Percentiles rank a stretch among this genome's conserved stretches.
Conservation (phyloP, 2,888 invertebrate genomes). For the Electrophaes corylata region DNA sequence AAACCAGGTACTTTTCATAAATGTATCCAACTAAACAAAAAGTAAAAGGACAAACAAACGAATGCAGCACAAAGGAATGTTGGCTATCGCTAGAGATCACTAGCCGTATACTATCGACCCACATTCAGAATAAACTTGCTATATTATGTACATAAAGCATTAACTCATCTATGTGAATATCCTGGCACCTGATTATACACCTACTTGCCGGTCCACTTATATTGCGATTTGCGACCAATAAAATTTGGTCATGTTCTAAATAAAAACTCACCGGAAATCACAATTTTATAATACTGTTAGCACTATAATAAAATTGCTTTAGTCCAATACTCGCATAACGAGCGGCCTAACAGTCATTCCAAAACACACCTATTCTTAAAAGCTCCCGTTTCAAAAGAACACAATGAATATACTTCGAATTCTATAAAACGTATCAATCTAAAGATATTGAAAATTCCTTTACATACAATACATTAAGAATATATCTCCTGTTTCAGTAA, state of each 20-base stretch:
- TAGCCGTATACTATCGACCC: slow-evolving; percentile 26
- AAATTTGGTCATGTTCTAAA: slow-evolving; percentile 41
- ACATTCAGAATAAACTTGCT: slow-evolving; percentile 23
- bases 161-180: slow-evolving; percentile 21
- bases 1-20: slow-evolving; percentile 84
- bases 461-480: slow-evolving; percentile 23
- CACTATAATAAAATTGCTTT: slow-evolving; percentile 54
- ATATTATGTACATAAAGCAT: slow-evolving; percentile 26
- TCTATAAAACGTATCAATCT: slow-evolving; percentile 31
- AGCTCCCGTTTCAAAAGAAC: slow-evolving; percentile 41
- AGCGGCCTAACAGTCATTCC: slow-evolving; percentile 30
- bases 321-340: slow-evolving; percentile 41
- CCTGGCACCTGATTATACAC: slow-evolving; percentile 25
- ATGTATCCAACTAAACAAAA: slow-evolving; percentile 74
- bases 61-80: slow-evolving; percentile 83
- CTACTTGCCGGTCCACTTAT: slow-evolving; percentile 21
- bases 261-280: slow-evolving; percentile 48
- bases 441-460: slow-evolving; percentile 28
- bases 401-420: slow-evolving; percentile 32
- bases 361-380: slow-evolving; percentile 30
- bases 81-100: slow-evolving; percentile 67
- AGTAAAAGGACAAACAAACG: slow-evolving; percentile 71
- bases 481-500: slow-evolving; percentile 28
- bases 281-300: slow-evolving; percentile 70
- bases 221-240: slow-evolving; percentile 36